Evolutionary conservation across 2,113 vertebrate genomes (phyloP).

Genomic region (Coryphaenoides rupestris): DNA sequence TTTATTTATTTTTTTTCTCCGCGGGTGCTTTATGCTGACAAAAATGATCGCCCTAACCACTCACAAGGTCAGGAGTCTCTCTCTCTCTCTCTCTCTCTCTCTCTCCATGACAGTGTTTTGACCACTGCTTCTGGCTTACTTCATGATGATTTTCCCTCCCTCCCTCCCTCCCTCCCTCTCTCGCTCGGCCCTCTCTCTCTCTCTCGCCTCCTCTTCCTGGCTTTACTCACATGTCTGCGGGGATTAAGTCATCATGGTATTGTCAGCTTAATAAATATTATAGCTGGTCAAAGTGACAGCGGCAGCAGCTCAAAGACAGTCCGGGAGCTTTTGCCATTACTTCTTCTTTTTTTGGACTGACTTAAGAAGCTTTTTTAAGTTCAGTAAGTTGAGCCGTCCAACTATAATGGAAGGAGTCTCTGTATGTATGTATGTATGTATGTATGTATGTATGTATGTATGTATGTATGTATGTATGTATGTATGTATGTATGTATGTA

Average conservation of each 20-base stretch:
- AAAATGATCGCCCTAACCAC: conserved; percentile 55
- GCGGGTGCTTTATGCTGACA: conserved; percentile 68
- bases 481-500: too few species aligned
- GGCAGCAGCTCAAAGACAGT: too few species aligned
- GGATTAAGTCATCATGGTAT: conserved; percentile 44
- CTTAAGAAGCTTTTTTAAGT: conserved; percentile 41
- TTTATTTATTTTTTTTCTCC: too few species aligned
- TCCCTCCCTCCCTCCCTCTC: background rate
- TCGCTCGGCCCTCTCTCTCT: too few species aligned
- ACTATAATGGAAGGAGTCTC: too few species aligned
- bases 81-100: conserved; percentile 19
- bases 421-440: too few species aligned
- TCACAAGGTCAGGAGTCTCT: conserved; percentile 49
- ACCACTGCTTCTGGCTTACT: conserved; percentile 25
- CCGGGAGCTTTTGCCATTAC: conserved; percentile 32
- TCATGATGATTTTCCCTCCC: background rate
- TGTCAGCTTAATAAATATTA: conserved; percentile 62
- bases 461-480: too few species aligned
- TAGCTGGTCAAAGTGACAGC: conserved; percentile 46
- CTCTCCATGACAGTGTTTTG: conserved; percentile 30
- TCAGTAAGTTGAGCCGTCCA: too few species aligned
- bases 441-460: too few species aligned
- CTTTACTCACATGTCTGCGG: conserved; percentile 18
- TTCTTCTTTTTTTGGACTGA: conserved; percentile 33
- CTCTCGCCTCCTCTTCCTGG: too few species aligned